A percentile compares a stretch with the other conserved stretches of the same genome.
Conservation (phyloP, 2,888 invertebrate species). For the Alitta virens region DNA sequence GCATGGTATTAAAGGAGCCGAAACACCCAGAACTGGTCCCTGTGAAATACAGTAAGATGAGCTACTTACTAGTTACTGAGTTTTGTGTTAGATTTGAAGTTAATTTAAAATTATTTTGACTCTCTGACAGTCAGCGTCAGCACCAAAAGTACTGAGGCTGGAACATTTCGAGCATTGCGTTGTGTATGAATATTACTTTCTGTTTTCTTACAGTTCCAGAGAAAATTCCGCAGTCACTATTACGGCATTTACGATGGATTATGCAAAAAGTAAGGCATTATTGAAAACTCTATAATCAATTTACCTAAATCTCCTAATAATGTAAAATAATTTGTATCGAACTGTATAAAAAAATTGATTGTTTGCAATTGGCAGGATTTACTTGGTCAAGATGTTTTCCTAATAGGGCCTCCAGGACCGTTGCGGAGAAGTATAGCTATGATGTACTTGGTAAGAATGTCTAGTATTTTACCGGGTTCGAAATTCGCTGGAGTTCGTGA, state of each 20-base stretch:
- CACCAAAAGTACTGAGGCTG: neutral
- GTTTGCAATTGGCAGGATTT: conserved; percentile 59
- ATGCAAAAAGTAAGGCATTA: conserved; percentile 90
- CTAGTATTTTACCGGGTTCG: too few species aligned
- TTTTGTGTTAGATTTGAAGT: too few species aligned
- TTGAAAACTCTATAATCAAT: too few species aligned
- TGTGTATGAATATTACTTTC: too few species aligned
- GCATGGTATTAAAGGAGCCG: conserved; percentile 55
- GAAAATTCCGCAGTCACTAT: conserved; percentile 65
- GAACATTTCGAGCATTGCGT: neutral
- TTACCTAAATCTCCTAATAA: too few species aligned
- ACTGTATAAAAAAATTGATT: neutral
- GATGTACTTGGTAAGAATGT: conserved; percentile 67
- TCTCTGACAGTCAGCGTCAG: too few species aligned
- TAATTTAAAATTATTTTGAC: too few species aligned
- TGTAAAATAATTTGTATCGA: too few species aligned
- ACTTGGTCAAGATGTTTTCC: conserved; percentile 90
- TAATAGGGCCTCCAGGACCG: conserved; percentile 88
- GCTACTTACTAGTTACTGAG: too few species aligned
- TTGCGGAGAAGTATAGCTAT: conserved; percentile 78
- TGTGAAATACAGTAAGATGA: conserved; percentile 71
- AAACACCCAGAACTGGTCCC: conserved; percentile 82
- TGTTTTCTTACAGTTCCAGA: conserved; percentile 38
- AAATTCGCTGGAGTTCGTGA: too few species aligned
- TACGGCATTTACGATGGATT: conserved; percentile 90